Evolutionary conservation across 2,888 invertebrate genomes (phyloP).

Genomic region (Agrotis ipsilon): DNA sequence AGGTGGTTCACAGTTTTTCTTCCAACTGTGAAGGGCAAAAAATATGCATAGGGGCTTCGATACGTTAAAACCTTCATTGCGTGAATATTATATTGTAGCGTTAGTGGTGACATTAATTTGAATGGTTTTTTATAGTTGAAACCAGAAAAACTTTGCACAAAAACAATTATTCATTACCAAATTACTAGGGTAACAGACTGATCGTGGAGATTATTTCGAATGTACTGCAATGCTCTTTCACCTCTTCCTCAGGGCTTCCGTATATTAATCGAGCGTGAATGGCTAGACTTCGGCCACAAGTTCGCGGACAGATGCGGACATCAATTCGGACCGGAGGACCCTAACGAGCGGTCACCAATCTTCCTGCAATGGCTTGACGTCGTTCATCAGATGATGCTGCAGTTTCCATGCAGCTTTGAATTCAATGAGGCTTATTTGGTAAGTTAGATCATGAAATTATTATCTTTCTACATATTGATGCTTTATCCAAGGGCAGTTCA

Average conservation of each 20-base stretch:
- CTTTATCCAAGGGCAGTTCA: too few relatives aligned
- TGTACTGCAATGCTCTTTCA: background rate
- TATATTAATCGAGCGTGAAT: slow-evolving; percentile 98
- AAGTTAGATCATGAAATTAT: slow-evolving; percentile 69
- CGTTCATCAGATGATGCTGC: slow-evolving; percentile 96
- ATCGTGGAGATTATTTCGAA: background rate
- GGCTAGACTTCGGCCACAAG: slow-evolving; percentile 99
- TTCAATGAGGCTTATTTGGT: slow-evolving; percentile 98
- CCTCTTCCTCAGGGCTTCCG: slow-evolving; percentile 95
- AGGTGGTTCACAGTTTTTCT: background rate
- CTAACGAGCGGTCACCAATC: slow-evolving; percentile 99
- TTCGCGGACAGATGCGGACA: slow-evolving; percentile 98
- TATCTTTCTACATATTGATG: background rate
- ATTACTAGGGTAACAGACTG: slow-evolving; percentile 1
- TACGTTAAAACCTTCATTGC: background rate
- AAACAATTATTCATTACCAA: background rate
- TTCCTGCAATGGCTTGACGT: slow-evolving; percentile 99
- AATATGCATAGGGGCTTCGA: too few relatives aligned
- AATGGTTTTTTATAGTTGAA: too few relatives aligned
- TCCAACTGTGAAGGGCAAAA: background rate
- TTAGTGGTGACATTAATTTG: too few relatives aligned
- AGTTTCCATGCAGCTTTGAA: slow-evolving; percentile 98
- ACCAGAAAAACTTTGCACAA: too few relatives aligned
- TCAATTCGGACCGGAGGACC: slow-evolving; percentile 95
- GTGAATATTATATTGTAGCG: too few relatives aligned